Conservation (phyloP, 1,140 invertebrate species). For the Hypothenemus hampei region DNA sequence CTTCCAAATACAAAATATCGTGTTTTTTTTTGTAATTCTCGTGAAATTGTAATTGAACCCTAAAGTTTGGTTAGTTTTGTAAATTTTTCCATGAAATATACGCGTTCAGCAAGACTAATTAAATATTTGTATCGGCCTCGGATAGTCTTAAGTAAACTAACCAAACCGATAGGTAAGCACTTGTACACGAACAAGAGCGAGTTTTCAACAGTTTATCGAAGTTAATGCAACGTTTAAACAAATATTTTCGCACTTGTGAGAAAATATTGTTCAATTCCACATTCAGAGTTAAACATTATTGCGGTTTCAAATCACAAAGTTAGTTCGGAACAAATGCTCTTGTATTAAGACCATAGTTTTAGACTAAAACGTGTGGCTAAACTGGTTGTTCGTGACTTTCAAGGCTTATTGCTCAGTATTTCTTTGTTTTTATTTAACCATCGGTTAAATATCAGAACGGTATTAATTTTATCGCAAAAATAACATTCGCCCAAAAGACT, state of each 20-base stretch:
- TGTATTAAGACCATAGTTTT: conserved; percentile 8
- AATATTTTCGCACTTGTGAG: neutral
- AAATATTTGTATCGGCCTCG: neutral
- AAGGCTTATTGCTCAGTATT: too few species aligned
- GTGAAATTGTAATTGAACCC: too few species aligned
- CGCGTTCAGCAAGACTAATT: neutral
- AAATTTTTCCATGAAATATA: too few species aligned
- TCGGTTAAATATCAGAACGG: too few species aligned
- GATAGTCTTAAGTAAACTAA: too few species aligned
- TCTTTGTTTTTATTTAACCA: too few species aligned
- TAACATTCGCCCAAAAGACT: too few species aligned
- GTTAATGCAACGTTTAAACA: neutral
- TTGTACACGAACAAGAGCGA: neutral
- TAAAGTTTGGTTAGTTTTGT: too few species aligned
- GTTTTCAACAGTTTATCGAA: neutral
- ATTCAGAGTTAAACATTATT: neutral
- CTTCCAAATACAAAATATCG: too few species aligned
- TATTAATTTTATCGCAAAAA: too few species aligned
- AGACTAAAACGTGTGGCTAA: conserved; percentile 5
- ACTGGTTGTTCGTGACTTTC: neutral
- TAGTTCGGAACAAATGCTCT: conserved; percentile 8
- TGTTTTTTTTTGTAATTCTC: too few species aligned
- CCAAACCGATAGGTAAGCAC: too few species aligned
- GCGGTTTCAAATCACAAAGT: conserved; percentile 6
- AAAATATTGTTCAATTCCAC: neutral